Base-by-base conservation (phyloP, 2,888 invertebrate genomes). In the Eurois occulta region DNA sequence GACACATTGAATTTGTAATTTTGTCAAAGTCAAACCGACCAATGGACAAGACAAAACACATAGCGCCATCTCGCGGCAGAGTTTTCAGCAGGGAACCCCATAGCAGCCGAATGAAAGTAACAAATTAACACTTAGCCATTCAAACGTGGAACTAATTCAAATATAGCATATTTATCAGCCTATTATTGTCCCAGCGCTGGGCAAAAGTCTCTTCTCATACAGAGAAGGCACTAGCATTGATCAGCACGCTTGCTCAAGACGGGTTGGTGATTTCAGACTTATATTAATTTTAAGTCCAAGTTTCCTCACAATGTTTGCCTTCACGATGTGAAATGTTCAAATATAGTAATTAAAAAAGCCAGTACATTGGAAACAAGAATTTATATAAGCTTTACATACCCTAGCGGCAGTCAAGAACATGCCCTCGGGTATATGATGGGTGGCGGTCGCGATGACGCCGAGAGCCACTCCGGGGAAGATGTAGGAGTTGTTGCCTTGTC, bases 401-500 rank as follows among this genome's bases (percentile, higher is more conserved):
- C 98, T 98, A n/a, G 99, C 99, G 24, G 99, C 99, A 74, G 98
- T 98, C 70, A 99, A 97, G 97, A 99, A 99, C 95, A 99, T 97
- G 84, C 98, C 98, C 92, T 99, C 99, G 11, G 98, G 98, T 91
- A 99, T 99, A 91, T 99, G 99, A 92, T 99, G 98, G 10, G 99
- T 98, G 76, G 99, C 98, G 48, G 99, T 99, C 28, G 98, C 98
- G 87, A 99, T 98, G 16, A 99, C 98, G 16, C 99, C 99, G 35
- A 99, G 97, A 18, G 99, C 99, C 75, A 99, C 97, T 10, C 99
- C 99, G 0, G 99, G 99, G 97, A 99, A 99, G 91, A 99, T 99
- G 95, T 99, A 99, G 0, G 99, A 98, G 95, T 99, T 99, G 95
- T 99, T 99, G 80, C 99, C 99, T 94, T 99, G 99, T 0, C 99